These are phyloP conservation scores for Drosophila incognita DNA, from an alignment of 2,888 invertebrate species.

Conservation along the genomic window DNA sequence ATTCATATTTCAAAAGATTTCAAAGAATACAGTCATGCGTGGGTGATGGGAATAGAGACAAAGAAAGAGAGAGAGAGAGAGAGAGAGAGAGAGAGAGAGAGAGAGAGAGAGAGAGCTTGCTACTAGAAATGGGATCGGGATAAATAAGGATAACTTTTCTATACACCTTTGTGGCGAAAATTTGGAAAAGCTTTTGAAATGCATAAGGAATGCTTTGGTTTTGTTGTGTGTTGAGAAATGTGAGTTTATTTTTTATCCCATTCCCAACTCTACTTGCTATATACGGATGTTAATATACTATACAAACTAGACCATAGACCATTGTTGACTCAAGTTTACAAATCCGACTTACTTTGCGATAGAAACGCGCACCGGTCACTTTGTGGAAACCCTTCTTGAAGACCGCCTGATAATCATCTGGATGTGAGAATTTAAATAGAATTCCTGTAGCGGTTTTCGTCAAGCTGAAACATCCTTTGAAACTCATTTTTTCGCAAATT, in stretches of 20 bases:
- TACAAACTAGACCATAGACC: slow-evolving; percentile 1
- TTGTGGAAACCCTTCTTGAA: slow-evolving; percentile 95
- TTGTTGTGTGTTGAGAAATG: neutral
- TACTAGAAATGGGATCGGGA: slow-evolving; percentile 3
- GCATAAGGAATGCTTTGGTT: neutral
- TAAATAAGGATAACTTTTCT: neutral
- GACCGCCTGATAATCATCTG: slow-evolving; percentile 94
- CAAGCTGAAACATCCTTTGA: slow-evolving; percentile 93
- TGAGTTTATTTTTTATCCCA: neutral
- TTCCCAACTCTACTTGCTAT: slow-evolving; percentile 4
- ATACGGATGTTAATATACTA: slow-evolving; percentile 2
- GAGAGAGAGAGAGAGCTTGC: neutral
- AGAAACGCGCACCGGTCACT: slow-evolving; percentile 93
- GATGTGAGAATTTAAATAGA: slow-evolving; percentile 94
- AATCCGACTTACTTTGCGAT: slow-evolving; percentile 89
- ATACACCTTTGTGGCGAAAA: neutral
- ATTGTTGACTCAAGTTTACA: neutral
- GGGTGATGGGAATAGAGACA: slow-evolving; percentile 11
- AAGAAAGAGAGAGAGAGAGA: no score
- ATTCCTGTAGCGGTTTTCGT: slow-evolving; percentile 95
- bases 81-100: neutral
- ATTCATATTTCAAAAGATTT: slow-evolving; percentile 54
- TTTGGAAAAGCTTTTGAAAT: neutral
- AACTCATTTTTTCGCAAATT: slow-evolving; percentile 95
- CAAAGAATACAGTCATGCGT: slow-evolving; percentile 34